These are phyloP conservation scores for Syngnathus acus DNA, from an alignment of 2,797 vertebrate genomes.

Conservation along the genomic window DNA sequence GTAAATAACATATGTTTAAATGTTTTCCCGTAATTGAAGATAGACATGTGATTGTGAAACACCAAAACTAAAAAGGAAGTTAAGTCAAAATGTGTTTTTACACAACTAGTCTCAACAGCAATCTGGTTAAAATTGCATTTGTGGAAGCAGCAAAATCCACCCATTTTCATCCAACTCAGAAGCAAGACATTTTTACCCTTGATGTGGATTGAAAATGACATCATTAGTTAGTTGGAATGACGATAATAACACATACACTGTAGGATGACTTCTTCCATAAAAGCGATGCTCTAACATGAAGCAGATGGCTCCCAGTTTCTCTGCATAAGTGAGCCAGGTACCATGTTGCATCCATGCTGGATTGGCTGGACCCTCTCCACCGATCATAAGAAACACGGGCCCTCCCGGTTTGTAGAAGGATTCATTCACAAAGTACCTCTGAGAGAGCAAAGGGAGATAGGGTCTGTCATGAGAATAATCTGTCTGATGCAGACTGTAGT, in stretches of 20 bases:
- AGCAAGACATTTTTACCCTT: too few relatives aligned
- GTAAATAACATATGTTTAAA: too few relatives aligned
- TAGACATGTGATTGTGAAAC: too few relatives aligned
- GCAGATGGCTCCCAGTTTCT: conserved; percentile 60
- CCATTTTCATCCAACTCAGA: too few relatives aligned
- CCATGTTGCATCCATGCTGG: conserved; percentile 55
- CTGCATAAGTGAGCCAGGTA: conserved; percentile 58
- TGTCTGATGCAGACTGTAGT: background rate
- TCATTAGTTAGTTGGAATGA: too few relatives aligned
- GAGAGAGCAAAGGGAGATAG: background rate
- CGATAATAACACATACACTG: conserved; percentile 31
- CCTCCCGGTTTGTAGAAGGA: conserved; percentile 45
- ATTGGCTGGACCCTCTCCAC: conserved; percentile 58
- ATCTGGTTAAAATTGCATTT: too few relatives aligned
- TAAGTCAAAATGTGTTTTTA: too few relatives aligned
- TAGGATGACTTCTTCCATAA: conserved; percentile 68
- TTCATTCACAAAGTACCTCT: conserved; percentile 70
- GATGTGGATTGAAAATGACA: too few relatives aligned
- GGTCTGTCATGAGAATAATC: background rate
- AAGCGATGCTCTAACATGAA: conserved; percentile 68
- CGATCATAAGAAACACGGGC: conserved; percentile 69
- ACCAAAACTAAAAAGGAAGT: too few relatives aligned
- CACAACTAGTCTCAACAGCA: too few relatives aligned
- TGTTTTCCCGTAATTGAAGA: too few relatives aligned
- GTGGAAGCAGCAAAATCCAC: too few relatives aligned